Conservation (phyloP, 2,888 invertebrate genomes). For the Gandaritis pyraliata region DNA sequence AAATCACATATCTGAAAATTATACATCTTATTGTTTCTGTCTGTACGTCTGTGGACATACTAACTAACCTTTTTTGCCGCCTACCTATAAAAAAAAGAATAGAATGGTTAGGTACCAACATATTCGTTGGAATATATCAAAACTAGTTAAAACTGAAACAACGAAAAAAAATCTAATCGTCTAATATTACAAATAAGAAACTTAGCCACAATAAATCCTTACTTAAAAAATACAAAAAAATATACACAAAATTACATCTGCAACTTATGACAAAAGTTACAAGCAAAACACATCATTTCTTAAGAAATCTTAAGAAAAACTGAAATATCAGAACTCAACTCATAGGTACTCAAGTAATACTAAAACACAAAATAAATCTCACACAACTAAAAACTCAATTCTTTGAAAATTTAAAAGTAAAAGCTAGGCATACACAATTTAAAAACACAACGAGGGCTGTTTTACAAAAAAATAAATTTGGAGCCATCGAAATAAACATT, state of each 20-base stretch:
- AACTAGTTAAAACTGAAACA: slow-evolving; percentile 13
- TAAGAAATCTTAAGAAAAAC: slow-evolving; percentile 17
- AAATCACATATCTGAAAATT: no score
- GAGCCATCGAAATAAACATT: slow-evolving; percentile 15
- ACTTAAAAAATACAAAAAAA: slow-evolving; percentile 34
- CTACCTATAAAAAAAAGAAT: no score
- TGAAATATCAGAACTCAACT: slow-evolving; percentile 20
- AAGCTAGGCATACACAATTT: slow-evolving; percentile 11
- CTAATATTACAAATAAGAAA: slow-evolving; percentile 43
- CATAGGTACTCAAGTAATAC: slow-evolving; percentile 12
- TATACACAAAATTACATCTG: slow-evolving; percentile 36
- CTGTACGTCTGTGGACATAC: no score
- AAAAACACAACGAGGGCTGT: neutral
- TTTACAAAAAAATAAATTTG: slow-evolving; percentile 23
- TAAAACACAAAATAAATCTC: slow-evolving; percentile 24
- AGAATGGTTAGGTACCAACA: no score
- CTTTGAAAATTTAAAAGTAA: slow-evolving; percentile 26
- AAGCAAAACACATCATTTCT: slow-evolving; percentile 20
- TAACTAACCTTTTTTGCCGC: no score
- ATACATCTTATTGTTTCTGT: no score
- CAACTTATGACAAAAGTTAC: slow-evolving; percentile 20
- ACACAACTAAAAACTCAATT: slow-evolving; percentile 26
- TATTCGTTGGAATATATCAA: no score
- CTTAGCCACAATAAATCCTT: slow-evolving; percentile 33
- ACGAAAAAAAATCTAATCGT: slow-evolving; percentile 30